A percentile compares a stretch with the other conserved stretches of the same genome.
These are phyloP conservation scores for Schizopygopsis pylzovi DNA, from an alignment of 2,797 vertebrate species.

Conservation along the genomic window DNA sequence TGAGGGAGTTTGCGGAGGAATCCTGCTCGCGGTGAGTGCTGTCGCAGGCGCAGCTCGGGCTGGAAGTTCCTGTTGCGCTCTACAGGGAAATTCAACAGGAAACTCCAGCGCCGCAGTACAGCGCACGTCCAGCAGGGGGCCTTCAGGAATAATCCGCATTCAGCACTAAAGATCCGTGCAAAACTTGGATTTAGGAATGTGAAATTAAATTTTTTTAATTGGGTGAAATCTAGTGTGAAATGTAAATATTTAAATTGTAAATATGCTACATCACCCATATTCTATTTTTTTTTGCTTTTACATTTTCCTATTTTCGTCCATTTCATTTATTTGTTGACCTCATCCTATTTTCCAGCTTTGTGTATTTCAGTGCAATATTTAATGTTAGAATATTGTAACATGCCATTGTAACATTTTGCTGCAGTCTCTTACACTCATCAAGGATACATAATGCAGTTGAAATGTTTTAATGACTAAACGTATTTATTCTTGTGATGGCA, in stretches of 20 bases:
- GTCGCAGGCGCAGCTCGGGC: conserved; percentile 59
- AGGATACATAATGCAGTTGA: not conserved
- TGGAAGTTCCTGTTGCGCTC: conserved; percentile 80
- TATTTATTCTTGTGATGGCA: not conserved
- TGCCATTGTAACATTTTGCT: not conserved
- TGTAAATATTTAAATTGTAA: not conserved
- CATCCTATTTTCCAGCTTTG: not conserved
- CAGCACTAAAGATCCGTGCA: no score
- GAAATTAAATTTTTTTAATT: not conserved
- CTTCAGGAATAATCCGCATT: not conserved
- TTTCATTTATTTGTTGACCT: not conserved
- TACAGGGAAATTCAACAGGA: conserved; percentile 76
- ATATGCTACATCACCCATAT: not conserved
- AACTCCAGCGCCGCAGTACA: conserved; percentile 49
- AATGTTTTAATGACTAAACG: not conserved
- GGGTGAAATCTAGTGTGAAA: no score
- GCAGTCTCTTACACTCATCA: not conserved
- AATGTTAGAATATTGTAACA: not conserved
- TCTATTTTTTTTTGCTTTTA: not conserved
- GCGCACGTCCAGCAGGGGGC: conserved; percentile 32
- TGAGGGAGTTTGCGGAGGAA: conserved; percentile 52
- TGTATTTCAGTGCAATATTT: not conserved
- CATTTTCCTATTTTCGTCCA: not conserved
- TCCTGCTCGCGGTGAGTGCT: conserved; percentile 67
- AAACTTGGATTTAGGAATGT: not conserved